A percentile compares a stretch with the other conserved stretches of the same genome.
Evolutionary conservation across 2,113 vertebrate species (phyloP).

Genomic region (Alexandromys fortis): DNA sequence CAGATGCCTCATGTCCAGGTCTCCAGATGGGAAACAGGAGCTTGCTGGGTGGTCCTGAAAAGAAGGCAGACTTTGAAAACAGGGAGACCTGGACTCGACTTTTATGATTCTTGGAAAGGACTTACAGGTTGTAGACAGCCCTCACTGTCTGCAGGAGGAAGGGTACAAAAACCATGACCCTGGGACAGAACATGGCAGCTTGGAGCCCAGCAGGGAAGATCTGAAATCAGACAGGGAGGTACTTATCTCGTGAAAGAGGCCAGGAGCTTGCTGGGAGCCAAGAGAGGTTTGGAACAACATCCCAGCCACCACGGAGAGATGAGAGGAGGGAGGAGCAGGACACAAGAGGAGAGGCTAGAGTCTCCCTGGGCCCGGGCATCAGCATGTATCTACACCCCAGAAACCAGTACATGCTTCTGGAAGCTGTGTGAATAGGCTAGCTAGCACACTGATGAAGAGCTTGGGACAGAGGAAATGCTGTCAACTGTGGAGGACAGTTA

Average conservation of each 20-base stretch:
- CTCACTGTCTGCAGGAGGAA: neutral
- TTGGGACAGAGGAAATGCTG: neutral
- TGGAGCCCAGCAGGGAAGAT: neutral
- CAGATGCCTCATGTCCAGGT: neutral
- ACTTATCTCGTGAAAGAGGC: constrained; percentile 6
- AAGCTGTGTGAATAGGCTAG: neutral
- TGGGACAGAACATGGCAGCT: neutral
- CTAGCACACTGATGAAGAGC: neutral
- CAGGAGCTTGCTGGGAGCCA: neutral
- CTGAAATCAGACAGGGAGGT: neutral
- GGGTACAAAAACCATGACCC: neutral
- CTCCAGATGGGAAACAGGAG: neutral
- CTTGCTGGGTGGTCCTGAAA: constrained; percentile 59
- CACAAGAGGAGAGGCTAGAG: neutral
- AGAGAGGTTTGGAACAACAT: neutral
- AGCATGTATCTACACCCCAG: neutral
- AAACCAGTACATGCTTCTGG: neutral
- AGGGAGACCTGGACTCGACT: constrained; percentile 32
- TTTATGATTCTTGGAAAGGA: constrained; percentile 34
- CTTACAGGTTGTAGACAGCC: neutral
- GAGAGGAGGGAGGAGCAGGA: neutral
- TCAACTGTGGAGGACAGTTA: neutral
- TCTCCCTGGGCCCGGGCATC: neutral
- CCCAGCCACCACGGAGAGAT: neutral
- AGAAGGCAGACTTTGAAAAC: neutral